Conservation (phyloP, 2,113 vertebrate species). For the Dasyprocta punctata region DNA sequence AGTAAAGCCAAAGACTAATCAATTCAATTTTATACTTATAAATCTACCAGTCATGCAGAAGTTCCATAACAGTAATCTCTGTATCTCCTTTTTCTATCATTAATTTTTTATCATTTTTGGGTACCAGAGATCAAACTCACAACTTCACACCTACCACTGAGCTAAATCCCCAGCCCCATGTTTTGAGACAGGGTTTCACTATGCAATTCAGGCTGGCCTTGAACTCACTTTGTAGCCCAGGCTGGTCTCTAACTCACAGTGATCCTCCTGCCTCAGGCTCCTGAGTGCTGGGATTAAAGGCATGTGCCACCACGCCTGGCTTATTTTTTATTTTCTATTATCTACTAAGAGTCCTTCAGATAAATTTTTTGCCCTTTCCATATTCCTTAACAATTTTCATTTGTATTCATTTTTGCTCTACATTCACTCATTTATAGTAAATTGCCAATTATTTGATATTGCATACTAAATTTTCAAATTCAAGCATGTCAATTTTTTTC, state of each 20-base stretch:
- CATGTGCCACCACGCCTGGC: too few relatives aligned
- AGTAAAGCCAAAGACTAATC: background rate
- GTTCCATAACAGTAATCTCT: background rate
- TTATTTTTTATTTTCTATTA: background rate
- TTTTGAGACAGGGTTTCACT: too few relatives aligned
- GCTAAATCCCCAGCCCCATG: too few relatives aligned
- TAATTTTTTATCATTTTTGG: background rate
- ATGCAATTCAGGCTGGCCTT: too few relatives aligned
- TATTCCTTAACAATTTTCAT: background rate
- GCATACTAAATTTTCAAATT: slow-evolving; percentile 14
- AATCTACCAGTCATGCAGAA: background rate
- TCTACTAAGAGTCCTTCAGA: background rate
- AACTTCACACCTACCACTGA: too few relatives aligned
- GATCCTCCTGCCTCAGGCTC: too few relatives aligned
- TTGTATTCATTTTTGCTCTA: background rate
- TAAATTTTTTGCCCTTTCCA: background rate
- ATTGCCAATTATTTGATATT: background rate
- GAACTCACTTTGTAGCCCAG: too few relatives aligned
- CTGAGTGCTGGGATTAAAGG: too few relatives aligned
- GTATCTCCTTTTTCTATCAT: background rate
- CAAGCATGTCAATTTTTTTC: background rate
- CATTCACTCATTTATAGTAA: background rate
- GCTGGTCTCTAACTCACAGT: too few relatives aligned
- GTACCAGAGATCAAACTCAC: too few relatives aligned
- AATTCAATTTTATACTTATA: background rate